Percentiles rank a stretch among this genome's conserved stretches.
phyloP scores from a whole-genome alignment of 2,113 vertebrate species.

The Pelecanus crispus region DNA sequence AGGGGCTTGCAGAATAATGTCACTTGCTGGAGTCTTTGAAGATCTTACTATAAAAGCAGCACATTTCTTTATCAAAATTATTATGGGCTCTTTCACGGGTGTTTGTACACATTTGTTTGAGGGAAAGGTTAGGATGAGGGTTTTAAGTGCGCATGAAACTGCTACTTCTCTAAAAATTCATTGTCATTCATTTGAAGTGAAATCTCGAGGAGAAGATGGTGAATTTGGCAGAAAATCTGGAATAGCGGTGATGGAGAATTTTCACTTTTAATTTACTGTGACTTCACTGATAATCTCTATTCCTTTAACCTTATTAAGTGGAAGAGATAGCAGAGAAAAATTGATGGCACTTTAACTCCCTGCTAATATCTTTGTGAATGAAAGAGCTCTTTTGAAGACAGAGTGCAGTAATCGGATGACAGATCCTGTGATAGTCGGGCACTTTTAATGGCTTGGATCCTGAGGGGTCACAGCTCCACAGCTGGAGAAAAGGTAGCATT shows the following conservation, averaged over 20 bases:
- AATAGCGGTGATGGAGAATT: background rate
- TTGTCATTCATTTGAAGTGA: background rate
- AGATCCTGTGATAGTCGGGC: background rate
- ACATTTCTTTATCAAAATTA: background rate
- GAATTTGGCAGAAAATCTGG: background rate
- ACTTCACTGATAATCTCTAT: background rate
- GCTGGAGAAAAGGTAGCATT: background rate
- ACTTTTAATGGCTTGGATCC: constrained; percentile 24
- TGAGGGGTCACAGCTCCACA: background rate
- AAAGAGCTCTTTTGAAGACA: constrained; percentile 7
- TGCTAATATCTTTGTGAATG: background rate
- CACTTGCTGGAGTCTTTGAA: background rate
- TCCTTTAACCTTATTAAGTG: constrained; percentile 25
- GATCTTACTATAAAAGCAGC: background rate
- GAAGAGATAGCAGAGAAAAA: background rate
- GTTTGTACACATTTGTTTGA: background rate
- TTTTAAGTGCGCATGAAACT: background rate
- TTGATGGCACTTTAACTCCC: background rate
- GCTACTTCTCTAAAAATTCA: background rate
- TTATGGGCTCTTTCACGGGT: background rate
- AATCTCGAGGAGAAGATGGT: background rate
- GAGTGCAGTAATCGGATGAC: background rate
- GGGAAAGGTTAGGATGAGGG: background rate
- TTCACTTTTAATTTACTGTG: constrained; percentile 7
- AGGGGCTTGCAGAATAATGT: background rate